phyloP scores from a whole-genome alignment of 2,113 vertebrate species.

The Vanacampus margaritifer region DNA sequence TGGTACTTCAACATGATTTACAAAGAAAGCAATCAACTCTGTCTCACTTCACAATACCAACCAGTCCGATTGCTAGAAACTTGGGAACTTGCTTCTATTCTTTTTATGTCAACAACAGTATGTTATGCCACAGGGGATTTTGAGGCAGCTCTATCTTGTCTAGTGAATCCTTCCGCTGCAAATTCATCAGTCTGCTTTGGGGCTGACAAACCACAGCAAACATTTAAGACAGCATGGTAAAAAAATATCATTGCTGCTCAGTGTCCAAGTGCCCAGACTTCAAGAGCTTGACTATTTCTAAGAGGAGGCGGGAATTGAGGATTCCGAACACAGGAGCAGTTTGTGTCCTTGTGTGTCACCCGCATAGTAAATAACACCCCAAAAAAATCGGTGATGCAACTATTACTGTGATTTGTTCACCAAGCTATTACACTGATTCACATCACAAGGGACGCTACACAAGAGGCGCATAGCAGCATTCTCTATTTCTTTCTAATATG shows the following conservation, averaged over 20 bases:
- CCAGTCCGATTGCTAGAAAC: background rate
- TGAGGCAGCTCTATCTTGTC: background rate
- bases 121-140: background rate
- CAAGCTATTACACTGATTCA: background rate
- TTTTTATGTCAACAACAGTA: slow-evolving; percentile 4
- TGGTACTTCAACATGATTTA: background rate
- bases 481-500: background rate
- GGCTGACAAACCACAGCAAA: background rate
- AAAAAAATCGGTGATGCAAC: background rate
- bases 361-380: background rate
- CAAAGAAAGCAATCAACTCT: background rate
- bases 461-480: background rate
- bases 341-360: background rate
- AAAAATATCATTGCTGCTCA: background rate
- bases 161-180: slow-evolving; percentile 2
- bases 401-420: background rate
- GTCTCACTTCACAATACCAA: background rate
- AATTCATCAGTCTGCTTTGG: slow-evolving; percentile 9
- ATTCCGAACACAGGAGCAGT: background rate
- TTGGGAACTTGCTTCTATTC: background rate
- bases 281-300: background rate
- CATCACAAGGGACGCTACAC: background rate
- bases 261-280: background rate
- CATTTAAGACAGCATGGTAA: background rate
- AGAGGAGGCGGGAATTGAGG: background rate